Conservation (phyloP, 2,113 vertebrate species). For the Lophius piscatorius region DNA sequence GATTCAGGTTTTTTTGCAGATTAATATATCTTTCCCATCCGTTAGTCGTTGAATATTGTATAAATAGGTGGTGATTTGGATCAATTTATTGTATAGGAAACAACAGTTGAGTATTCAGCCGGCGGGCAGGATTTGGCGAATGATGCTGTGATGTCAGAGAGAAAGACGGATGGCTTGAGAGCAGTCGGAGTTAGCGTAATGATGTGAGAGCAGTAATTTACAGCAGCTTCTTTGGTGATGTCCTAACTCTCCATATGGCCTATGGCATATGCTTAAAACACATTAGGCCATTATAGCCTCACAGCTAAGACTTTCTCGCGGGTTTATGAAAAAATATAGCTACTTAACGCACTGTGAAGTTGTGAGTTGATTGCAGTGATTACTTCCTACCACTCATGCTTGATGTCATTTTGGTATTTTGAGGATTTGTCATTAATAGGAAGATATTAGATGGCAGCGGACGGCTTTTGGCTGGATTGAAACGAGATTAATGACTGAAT, state of each 20-base stretch:
- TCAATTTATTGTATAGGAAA: slow-evolving; percentile 9
- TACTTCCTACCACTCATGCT: not conserved
- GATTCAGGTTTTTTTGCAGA: slow-evolving; percentile 10
- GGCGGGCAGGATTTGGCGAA: not conserved
- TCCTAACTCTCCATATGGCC: slow-evolving; percentile 49
- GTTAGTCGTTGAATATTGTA: not conserved
- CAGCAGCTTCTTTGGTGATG: slow-evolving; percentile 49
- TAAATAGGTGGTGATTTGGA: slow-evolving; percentile 6
- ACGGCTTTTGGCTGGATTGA: slow-evolving; percentile 22
- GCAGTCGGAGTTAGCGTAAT: slow-evolving; percentile 41
- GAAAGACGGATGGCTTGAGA: slow-evolving; percentile 16
- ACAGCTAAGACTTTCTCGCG: slow-evolving; percentile 34
- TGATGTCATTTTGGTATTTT: slow-evolving; percentile 7
- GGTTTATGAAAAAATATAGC: slow-evolving; percentile 22
- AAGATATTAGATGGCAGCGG: slow-evolving; percentile 19
- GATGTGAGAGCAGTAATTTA: slow-evolving; percentile 52
- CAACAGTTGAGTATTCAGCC: not conserved
- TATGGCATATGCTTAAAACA: slow-evolving; percentile 49
- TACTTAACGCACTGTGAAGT: slow-evolving; percentile 17
- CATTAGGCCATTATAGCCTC: slow-evolving; percentile 60
- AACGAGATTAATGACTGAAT: slow-evolving; percentile 30
- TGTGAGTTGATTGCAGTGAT: slow-evolving; percentile 17
- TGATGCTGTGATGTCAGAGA: slow-evolving; percentile 22
- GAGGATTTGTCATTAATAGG: slow-evolving; percentile 40
- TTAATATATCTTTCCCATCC: not conserved